Evolutionary conservation across 2,888 invertebrate species (phyloP), one percentile per base, ranked within the genome.

Genomic region (Congeria kusceri): DNA sequence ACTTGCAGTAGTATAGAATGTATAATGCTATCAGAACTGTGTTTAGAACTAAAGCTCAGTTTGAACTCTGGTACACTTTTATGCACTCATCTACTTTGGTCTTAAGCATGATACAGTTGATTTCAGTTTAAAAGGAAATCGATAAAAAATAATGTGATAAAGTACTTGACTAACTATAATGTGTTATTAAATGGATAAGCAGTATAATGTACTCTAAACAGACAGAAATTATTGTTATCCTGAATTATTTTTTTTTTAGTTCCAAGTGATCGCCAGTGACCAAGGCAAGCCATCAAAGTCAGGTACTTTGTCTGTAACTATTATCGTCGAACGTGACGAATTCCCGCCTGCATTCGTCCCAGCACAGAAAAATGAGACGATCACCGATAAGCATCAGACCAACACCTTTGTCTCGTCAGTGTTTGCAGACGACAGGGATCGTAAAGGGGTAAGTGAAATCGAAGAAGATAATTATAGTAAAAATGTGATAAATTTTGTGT

Each of bases 191-290:
- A n/a, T n/a, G n/a, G n/a, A n/a, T n/a, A n/a, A n/a, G n/a, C n/a
- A n/a, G n/a, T n/a, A n/a, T n/a, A n/a, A n/a, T n/a, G n/a, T n/a
- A n/a, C n/a, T n/a, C n/a, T n/a, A n/a, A n/a, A n/a, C n/a, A n/a
- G n/a, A n/a, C n/a, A n/a, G n/a, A n/a, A n/a, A n/a, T n/a, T n/a
- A n/a, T n/a, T n/a, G n/a, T n/a, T n/a, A n/a, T n/a, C n/a, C n/a
- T 39, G 3, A 39, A 39, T 7, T 39, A 15, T 39, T 9, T 67
- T 11, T 27, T 23, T 85, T 84, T 15, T 81, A 89, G 90, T 80
- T 88, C 58, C 49, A 27, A 1, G 85, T 91, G 0, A 70, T 82
- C 23, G 91, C 91, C 9, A 87, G 83, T 75, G 90, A 91, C 71
- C 80, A 77, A 20, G 87, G 88, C 18, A 87, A 83, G 32, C 91